Base-by-base conservation (phyloP, 2,113 vertebrate species). In the Syrmaticus mikado region DNA sequence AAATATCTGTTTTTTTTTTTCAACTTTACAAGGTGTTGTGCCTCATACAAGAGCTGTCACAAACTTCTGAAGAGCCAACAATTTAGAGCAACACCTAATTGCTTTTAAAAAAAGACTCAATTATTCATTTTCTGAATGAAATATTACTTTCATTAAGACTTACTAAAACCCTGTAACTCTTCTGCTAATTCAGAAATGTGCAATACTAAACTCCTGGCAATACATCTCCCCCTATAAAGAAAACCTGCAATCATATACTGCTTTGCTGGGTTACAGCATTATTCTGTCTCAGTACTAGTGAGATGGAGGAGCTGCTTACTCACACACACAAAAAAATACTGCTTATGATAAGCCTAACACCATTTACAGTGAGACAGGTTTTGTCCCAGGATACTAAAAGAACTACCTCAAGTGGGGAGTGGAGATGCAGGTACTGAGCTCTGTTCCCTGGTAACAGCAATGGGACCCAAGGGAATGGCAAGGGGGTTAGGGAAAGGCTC, bases 201-300 rank as follows among this genome's bases (percentile, higher is more conserved):
- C 11, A 70, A n/a, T 46, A 36, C 20, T 75, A 76, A 66, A 73
- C 48, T 62, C 15, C 48, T 15, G 19, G 34, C 0, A 0, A 11
- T 30, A 21, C 17, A 14, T 80, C 20, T 43, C 5, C 27, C 8
- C 8, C 6, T 87, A 14, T 32, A 66, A 80, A 76, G 80, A 64
- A 58, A 64, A 67, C 45, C 21, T 55, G 40, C 24, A 84, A 5
- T 30, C 52, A 66, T 62, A 16, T 18, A 13, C 8, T 77, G 18
- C 55, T 88, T 88, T 62, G 20, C 40, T 18, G 45, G 6, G 15
- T 92, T 85, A 81, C 73, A 74, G 41, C 7, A 18, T 80, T 92
- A 62, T 58, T 87, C 65, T 81, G n/a, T 32, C 57, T 53, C 13
- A 14, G 40, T 24, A 20, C 43, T 53, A 40, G 27, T 50, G 50